Evolutionary conservation across 2,797 vertebrate genomes (phyloP), one percentile per base, ranked within the genome.

Genomic region (Hapalemur alaotrensis): DNA sequence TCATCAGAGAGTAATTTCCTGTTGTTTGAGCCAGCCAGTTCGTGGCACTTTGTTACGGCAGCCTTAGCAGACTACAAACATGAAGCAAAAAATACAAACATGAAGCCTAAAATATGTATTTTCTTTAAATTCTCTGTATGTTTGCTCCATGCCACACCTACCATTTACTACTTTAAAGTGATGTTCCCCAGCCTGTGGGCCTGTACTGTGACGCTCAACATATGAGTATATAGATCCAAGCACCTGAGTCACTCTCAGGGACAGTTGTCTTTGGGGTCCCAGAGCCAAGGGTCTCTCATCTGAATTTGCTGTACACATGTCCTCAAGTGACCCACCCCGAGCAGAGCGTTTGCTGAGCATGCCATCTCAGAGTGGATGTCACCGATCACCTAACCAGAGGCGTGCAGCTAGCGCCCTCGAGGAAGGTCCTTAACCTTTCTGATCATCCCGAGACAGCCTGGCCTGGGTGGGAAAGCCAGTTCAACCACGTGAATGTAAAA

Each of bases 61-160:
- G 43, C 23, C 2, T 43, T 18, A n/a, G 41, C 10, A 15, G n/a
- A 59, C 12, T 3, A 35, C 30, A 46, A 5, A 18, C 11, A 7
- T 5, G 35, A 41, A 43, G 54, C 38, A 59, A 43, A 38, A 57
- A 81, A 69, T 57, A n/a, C 9, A 54, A 52, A 35, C 30, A 46
- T 5, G 12, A 79, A 59, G 18, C 13, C 6, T 38, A 30, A 61
- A 52, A 17, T 48, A 41, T 18, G 6, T 14, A 20, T 12, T 52
- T 65, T 50, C 67, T 54, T 48, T 43, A 14, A 41, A 79, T 67
- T 46, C n/a, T 89, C 5, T 35, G 14, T 23, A 11, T 38, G 57
- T 50, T 2, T 25, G 18, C 46, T 57, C 28, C 3, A 0, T 4
- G 23, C 28, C n/a, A 69, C 17, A 41, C 13, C 11, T 2, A 38